Conservation (phyloP, 1,140 invertebrate genomes). For the Musca vetustissima region DNA sequence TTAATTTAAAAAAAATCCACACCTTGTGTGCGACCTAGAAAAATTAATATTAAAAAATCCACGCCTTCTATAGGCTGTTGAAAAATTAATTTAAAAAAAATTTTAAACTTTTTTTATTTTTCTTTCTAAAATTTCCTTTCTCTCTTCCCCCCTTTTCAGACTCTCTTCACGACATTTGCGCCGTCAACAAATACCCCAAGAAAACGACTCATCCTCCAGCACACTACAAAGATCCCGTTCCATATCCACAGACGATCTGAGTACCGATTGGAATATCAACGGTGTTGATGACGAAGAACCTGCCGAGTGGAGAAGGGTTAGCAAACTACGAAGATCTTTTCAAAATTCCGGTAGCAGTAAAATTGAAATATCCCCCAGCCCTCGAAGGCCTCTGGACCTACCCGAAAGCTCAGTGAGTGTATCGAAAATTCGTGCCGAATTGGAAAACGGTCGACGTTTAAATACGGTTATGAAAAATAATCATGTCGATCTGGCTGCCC, state of each 20-base stretch:
- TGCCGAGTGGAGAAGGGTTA: slow-evolving; percentile 62
- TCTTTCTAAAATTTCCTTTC: not conserved
- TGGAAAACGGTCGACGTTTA: slow-evolving; percentile 58
- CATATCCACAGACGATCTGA: slow-evolving; percentile 54
- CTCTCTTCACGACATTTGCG: slow-evolving; percentile 49
- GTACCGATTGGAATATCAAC: slow-evolving; percentile 39
- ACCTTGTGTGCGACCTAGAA: too few relatives aligned
- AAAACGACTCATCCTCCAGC: not conserved
- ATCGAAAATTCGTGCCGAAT: slow-evolving; percentile 58
- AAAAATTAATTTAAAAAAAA: too few relatives aligned
- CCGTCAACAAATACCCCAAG: slow-evolving; percentile 47
- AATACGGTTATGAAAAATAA: slow-evolving; percentile 58
- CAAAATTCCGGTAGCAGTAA: slow-evolving; percentile 60
- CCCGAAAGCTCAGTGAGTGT: slow-evolving; percentile 59
- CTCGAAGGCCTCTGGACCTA: slow-evolving; percentile 58
- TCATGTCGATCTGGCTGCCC: slow-evolving; percentile 56
- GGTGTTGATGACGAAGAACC: slow-evolving; percentile 36
- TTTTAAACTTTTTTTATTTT: too few relatives aligned
- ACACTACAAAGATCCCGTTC: slow-evolving; percentile 47
- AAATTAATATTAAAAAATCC: too few relatives aligned
- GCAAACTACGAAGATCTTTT: slow-evolving; percentile 63
- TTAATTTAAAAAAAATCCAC: too few relatives aligned
- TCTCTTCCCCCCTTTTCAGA: slow-evolving; percentile 25
- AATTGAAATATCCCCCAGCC: slow-evolving; percentile 24
- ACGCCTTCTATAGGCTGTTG: too few relatives aligned